Base-by-base conservation (phyloP, 1,140 invertebrate genomes). In the Rhagoletis zephyria region DNA sequence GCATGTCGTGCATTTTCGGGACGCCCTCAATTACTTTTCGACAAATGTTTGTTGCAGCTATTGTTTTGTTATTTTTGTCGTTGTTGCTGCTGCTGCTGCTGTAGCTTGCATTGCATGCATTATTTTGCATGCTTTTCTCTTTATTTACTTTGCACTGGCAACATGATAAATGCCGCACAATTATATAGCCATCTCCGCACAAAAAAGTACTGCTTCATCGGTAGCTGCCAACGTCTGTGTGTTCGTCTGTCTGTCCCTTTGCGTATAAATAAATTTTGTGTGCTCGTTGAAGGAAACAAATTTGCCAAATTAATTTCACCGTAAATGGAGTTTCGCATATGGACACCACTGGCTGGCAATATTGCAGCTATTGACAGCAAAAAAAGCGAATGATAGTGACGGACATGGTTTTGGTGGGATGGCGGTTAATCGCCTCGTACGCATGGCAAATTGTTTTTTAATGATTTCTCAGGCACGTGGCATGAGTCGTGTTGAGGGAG, bases 21-120 rank as follows among this genome's bases (percentile, higher is more conserved):
- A 81, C 51, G 74, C 74, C 74, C 45, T 81, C 74, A 81, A 81
- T 81, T 81, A 81, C 74, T 81, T 81, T 81, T 81, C 74, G 74
- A 81, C 74, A 81, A 81, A 81, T 81, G 48, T 81, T 77, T 56
- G 48, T 9, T 77, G 74, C 61, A 63, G 70, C 70, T 77, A 19
- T 77, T 5, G 16, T 77, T 77, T 4, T 19, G 40, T 77, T 45
- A 16, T 48, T 19, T 30, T 65, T 70, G 9, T 48, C n/a, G 14
- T 51, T 56, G n/a, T 56, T 19, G 16, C 6, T 56, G 6, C 42
- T 81, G 16, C 2, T 81, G 48, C 30, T 30, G 30, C 30, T 30
- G 30, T 30, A 30, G 30, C 30, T 81, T 81, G 45, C 70, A 74
- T 70, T 70, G 45, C 51, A 10, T 56, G 51, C 51, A 30, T 30